These are phyloP conservation scores for Poeciliopsis presidionis DNA, from an alignment of 2,797 vertebrate species.

Conservation along the genomic window DNA sequence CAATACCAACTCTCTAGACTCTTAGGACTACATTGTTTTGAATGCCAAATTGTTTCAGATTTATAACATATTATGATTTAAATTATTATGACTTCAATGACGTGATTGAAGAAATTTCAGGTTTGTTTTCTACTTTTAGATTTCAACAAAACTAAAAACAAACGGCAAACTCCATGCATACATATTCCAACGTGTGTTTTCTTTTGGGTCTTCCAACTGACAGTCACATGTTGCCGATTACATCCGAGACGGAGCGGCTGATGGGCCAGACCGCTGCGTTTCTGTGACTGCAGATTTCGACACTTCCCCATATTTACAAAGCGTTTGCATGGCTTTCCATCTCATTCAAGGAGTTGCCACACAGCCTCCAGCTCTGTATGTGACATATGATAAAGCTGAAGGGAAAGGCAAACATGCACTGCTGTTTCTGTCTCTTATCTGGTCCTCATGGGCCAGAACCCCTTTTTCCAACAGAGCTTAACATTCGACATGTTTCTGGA, in stretches of 20 bases:
- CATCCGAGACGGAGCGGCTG: slow-evolving; percentile 5
- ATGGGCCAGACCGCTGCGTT: background rate
- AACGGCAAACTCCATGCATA: background rate
- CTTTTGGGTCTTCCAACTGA: background rate
- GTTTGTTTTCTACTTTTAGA: background rate
- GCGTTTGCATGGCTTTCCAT: slow-evolving; percentile 3
- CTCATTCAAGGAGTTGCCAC: background rate
- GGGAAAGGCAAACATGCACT: background rate
- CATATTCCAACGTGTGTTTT: background rate
- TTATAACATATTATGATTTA: background rate
- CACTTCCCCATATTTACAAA: slow-evolving; percentile 16
- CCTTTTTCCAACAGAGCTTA: background rate
- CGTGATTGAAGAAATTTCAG: background rate
- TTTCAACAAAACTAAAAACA: background rate
- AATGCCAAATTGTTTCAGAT: background rate
- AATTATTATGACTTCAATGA: background rate
- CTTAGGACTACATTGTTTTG: background rate
- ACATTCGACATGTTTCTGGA: background rate
- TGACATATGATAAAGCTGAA: background rate
- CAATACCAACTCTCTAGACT: background rate
- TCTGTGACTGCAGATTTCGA: slow-evolving; percentile 9
- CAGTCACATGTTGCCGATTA: slow-evolving; percentile 21
- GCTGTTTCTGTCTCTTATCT: slow-evolving; percentile 1
- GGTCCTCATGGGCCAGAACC: background rate
- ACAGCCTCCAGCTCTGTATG: background rate